Base-by-base conservation (phyloP, 37 sponge, comb jelly and placozoan genomes). In the Aphrocallistes beatrix region DNA sequence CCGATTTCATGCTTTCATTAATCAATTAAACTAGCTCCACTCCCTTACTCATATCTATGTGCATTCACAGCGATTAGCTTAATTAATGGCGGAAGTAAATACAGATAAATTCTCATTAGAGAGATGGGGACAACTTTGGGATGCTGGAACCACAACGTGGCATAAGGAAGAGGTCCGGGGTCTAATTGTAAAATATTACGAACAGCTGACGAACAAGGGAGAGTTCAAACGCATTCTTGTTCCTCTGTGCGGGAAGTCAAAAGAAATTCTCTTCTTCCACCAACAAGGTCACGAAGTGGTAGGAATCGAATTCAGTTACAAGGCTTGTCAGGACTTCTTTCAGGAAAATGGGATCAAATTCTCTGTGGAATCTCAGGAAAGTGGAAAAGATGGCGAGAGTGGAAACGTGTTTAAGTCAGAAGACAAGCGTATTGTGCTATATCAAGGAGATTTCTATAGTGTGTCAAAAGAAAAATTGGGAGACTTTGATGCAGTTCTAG, bases 321-420 rank as follows among this genome's bases (percentile, higher is more conserved):
- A 60, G n/a, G 75, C 75, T 60, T 60, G 75, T 30, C 10, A 60
- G n/a, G 75, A 60, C 10, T 60, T 60, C n/a, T 60, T 60, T 30
- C 75, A 60, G n/a, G 75, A 60, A 25, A 60, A 60, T 30, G n/a
- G n/a, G 17, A 60, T 60, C 25, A 60, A 60, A 60, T 60, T 60
- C 21, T 19, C 75, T 3, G 75, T 25, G 75, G 34, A 60, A 60
- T 19, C n/a, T 60, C 32, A 60, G n/a, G n/a, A 13, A 6, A 60
- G 75, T 60, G 75, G 75, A 25, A n/a, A n/a, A n/a, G n/a, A n/a
- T n/a, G n/a, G n/a, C n/a, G n/a, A n/a, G n/a, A 28, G 32, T 21
- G 75, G n/a, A 30, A 8, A 13, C 34, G 3, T 60, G n/a, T 30
- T 60, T 25, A 60, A 3, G n/a, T 60, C 75, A 21, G 75, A 60